Conservation (phyloP, 2,888 invertebrate genomes). For the Acanthosepion lycidas region DNA sequence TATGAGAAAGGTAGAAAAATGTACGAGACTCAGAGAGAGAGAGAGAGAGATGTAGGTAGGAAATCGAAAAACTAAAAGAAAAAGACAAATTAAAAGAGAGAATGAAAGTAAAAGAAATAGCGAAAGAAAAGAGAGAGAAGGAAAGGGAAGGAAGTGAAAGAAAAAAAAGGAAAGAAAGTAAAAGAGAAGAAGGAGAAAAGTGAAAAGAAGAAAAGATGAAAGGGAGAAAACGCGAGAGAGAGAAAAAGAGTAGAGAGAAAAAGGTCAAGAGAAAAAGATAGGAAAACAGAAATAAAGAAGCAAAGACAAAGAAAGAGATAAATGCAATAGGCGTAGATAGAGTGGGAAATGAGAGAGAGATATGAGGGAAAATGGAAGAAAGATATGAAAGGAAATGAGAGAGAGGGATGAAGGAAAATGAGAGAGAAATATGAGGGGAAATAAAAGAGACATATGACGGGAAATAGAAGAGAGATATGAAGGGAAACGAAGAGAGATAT, state of each 20-base stretch:
- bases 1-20: too few relatives aligned
- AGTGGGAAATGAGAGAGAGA: not conserved
- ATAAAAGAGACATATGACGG: not conserved
- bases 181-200: not conserved
- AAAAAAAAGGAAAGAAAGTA: not conserved
- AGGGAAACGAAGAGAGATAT: not conserved
- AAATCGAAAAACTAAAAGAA: not conserved
- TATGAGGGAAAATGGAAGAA: not conserved
- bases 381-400: not conserved
- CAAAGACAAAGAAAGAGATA: not conserved
- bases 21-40: too few relatives aligned
- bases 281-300: too few relatives aligned
- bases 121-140: not conserved
- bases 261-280: not conserved
- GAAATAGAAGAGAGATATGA: not conserved
- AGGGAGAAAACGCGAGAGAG: not conserved
- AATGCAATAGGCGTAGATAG: not conserved
- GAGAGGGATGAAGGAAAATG: not conserved
- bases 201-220: not conserved
- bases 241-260: not conserved
- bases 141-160: not conserved
- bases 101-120: not conserved
- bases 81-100: not conserved
- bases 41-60: not conserved
- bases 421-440: not conserved